These are phyloP conservation scores for Caenorhabditis brenneri DNA, from an alignment of 1,140 invertebrate genomes.

Conservation along the genomic window DNA sequence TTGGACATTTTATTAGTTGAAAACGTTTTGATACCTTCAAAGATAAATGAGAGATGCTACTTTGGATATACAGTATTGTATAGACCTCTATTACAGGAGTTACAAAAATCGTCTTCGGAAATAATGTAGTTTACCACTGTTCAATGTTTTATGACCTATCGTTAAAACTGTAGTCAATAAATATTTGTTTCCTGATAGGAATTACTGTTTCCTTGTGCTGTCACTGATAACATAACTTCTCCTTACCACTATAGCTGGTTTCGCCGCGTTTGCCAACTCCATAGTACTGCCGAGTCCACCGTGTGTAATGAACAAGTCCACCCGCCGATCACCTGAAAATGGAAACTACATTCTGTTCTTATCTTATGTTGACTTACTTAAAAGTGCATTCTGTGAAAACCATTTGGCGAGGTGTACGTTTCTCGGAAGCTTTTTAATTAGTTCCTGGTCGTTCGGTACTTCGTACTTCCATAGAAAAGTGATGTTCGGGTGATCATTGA, in stretches of 20 bases:
- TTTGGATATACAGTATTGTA: too few species aligned
- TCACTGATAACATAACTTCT: neutral
- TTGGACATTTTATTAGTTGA: too few species aligned
- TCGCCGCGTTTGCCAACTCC: slow-evolving; percentile 58
- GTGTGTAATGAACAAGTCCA: slow-evolving; percentile 61
- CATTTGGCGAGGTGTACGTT: neutral
- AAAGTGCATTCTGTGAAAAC: neutral
- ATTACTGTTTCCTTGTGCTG: too few species aligned
- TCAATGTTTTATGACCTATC: too few species aligned
- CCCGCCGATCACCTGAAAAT: slow-evolving; percentile 54
- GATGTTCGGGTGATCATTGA: neutral
- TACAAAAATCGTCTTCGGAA: too few species aligned
- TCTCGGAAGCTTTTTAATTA: neutral
- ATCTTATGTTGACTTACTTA: neutral
- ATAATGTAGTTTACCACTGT: too few species aligned
- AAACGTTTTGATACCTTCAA: too few species aligned
- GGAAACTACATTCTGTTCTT: neutral
- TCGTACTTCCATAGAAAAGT: neutral
- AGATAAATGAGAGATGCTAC: too few species aligned
- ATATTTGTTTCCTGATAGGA: too few species aligned
- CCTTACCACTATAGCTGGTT: slow-evolving; percentile 58
- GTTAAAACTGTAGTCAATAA: too few species aligned
- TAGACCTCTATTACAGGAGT: too few species aligned
- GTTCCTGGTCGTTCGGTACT: neutral
- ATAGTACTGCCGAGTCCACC: slow-evolving; percentile 60